These are phyloP conservation scores for Oceanodroma leucorhoa DNA, from an alignment of 2,797 vertebrate species.

Conservation along the genomic window DNA sequence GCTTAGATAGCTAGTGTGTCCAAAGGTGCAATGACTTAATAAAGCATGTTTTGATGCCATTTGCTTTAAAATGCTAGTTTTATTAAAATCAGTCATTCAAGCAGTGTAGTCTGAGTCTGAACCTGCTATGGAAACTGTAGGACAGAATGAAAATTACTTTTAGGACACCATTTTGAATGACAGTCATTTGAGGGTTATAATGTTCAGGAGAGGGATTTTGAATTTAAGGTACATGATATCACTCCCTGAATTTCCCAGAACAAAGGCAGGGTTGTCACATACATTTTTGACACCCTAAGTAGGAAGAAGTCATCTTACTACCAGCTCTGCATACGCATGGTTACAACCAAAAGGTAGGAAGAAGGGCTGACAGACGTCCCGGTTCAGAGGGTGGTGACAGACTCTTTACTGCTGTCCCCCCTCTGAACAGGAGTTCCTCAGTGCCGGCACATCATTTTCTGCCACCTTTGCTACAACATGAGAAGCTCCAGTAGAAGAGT, in stretches of 20 bases:
- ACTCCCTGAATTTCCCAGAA: neutral
- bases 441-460: neutral
- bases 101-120: neutral
- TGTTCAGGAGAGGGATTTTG: neutral
- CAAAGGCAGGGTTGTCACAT: neutral
- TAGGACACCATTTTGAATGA: neutral
- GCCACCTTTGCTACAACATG: neutral
- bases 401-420: neutral
- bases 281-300: neutral
- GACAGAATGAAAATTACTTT: neutral
- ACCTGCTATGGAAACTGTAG: neutral
- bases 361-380: rapidly evolving
- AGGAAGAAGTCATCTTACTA: neutral
- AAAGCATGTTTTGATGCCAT: neutral
- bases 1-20: neutral
- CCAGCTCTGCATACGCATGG: rapidly evolving
- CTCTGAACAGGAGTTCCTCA: neutral
- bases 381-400: neutral
- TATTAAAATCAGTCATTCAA: neutral
- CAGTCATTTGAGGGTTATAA: neutral
- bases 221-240: neutral
- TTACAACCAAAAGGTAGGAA: neutral
- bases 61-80: neutral
- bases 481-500: neutral
- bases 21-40: neutral